Base-by-base conservation (phyloP, 2,797 vertebrate species). In the Botia kubotai region DNA sequence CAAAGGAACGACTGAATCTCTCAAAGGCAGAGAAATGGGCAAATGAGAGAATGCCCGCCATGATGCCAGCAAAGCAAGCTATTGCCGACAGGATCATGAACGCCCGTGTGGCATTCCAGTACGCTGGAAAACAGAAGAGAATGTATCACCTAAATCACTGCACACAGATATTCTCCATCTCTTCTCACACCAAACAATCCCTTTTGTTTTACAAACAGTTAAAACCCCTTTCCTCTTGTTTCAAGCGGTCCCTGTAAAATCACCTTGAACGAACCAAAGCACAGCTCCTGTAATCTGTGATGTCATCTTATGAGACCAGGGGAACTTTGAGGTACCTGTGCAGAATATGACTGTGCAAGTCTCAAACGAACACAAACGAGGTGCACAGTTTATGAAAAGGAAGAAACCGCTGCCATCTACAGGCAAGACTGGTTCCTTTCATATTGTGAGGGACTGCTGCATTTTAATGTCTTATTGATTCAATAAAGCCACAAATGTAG, bases 31-130 rank as follows among this genome's bases (percentile, higher is more conserved):
- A 93, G 85, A 95, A 95, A 86, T 96, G 95, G 4, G 94, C 85
- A 4, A 96, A 96, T 77, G 96, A 95, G 79, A 96, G 91, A 88
- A 95, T 93, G 71, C 95, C 95, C 0, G 94, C 90, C 46, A 96
- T 89, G 90, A 97, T 93, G 74, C 96, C 95, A 0, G 93, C 90
- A 3, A 95, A 95, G 88, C 96, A 96, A 0, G 94, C 92, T 90
- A 97, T 92, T 72, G 93, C 93, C 0, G 96, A 95, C 57, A 97
- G 92, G 90, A 97, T 96, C 95, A 96, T 97, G 90, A 96, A 96
- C 75, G 96, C 96, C 46, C 96, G 89, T 23, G 95, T 96, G 82
- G 95, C 95, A 55, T 97, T 96, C 96, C 96, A 96, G 82, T 96
- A 97, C 0, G 94, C 96, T 96, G 86, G 3, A 48, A 53, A 70